Conservation (phyloP, 2,888 invertebrate species). For the Rosalia funebris region DNA sequence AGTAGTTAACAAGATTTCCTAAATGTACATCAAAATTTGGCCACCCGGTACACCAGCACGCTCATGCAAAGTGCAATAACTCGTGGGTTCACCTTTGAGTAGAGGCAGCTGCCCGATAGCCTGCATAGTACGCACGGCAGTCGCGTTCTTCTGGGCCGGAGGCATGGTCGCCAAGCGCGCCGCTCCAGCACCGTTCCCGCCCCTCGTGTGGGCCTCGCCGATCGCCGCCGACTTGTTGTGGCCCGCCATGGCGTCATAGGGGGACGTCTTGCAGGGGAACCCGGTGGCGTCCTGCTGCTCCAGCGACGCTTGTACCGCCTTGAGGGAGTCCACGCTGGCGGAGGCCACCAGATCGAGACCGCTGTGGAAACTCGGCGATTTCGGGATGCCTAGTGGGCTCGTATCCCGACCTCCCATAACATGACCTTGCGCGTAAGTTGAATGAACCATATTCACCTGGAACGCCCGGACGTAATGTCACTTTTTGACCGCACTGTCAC, state of each 20-base stretch:
- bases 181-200: slow-evolving; percentile 14
- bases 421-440: slow-evolving; percentile 63
- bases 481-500: slow-evolving; percentile 12
- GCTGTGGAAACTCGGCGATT: slow-evolving; percentile 89
- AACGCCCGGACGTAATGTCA: not conserved
- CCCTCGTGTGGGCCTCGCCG: not conserved
- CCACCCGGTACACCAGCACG: not conserved
- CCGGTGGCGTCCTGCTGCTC: slow-evolving; percentile 51
- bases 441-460: slow-evolving; percentile 59
- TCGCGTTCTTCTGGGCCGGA: slow-evolving; percentile 37
- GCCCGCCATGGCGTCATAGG: slow-evolving; percentile 19
- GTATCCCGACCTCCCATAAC: slow-evolving; percentile 59
- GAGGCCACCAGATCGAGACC: slow-evolving; percentile 83
- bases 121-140: slow-evolving; percentile 50
- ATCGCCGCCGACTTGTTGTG: not conserved
- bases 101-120: slow-evolving; percentile 58
- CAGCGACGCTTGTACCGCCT: slow-evolving; percentile 60
- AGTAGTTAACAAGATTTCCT: too few relatives aligned
- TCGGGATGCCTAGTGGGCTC: slow-evolving; percentile 72
- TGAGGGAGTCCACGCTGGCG: slow-evolving; percentile 65
- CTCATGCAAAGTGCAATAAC: slow-evolving; percentile 2
- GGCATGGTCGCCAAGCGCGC: slow-evolving; percentile 3
- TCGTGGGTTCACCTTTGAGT: slow-evolving; percentile 39
- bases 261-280: slow-evolving; percentile 35
- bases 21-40: too few relatives aligned